These are phyloP conservation scores for Rhynchomys soricoides DNA, from an alignment of 2,113 vertebrate genomes.

Conservation along the genomic window DNA sequence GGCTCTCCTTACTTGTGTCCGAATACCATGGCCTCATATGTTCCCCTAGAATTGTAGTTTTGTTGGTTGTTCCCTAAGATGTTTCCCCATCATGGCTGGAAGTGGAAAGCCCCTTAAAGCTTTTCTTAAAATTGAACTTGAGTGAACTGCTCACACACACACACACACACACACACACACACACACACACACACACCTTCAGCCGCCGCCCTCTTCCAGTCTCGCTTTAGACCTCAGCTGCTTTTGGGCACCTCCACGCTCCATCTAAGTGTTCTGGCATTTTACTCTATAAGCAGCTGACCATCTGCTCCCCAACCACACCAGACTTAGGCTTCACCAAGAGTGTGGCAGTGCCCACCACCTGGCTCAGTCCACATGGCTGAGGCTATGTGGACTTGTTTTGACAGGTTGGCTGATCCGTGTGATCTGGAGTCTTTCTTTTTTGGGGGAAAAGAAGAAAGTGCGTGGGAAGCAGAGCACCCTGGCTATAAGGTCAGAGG, in stretches of 20 bases:
- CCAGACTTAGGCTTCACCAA: neutral
- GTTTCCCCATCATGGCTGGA: neutral
- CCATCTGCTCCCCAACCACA: neutral
- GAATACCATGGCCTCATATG: rapidly evolving
- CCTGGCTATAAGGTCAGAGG: neutral
- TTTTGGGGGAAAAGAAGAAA: neutral
- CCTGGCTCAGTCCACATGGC: no score
- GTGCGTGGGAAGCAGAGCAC: rapidly evolving
- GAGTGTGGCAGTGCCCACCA: neutral
- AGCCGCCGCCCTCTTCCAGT: neutral
- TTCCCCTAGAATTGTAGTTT: neutral
- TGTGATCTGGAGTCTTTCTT: neutral
- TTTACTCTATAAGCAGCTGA: no score
- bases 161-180: neutral
- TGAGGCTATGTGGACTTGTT: neutral
- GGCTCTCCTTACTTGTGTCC: neutral
- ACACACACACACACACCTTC: neutral
- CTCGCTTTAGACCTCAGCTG: neutral
- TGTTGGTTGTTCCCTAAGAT: neutral
- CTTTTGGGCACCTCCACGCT: neutral
- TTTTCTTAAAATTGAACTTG: neutral
- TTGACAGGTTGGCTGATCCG: neutral
- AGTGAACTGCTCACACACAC: neutral
- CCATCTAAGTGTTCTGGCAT: rapidly evolving
- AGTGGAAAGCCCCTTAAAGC: neutral